A percentile compares a stretch with the other conserved stretches of the same genome.
Conservation (phyloP, 53 echinoderm and acorn worm species). For the Paelopatides confundens region DNA sequence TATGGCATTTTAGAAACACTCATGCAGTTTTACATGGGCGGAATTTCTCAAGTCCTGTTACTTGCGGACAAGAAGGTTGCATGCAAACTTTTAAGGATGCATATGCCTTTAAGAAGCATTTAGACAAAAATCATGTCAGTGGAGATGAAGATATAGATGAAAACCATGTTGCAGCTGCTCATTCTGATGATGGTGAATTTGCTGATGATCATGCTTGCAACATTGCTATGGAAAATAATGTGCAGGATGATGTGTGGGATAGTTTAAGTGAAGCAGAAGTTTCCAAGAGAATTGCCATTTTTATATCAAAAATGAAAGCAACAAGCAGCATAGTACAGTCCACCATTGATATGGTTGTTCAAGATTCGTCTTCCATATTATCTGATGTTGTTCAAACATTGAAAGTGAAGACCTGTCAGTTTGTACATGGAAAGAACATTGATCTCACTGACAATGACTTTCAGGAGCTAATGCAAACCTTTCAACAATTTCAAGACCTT, state of each 20-base stretch:
- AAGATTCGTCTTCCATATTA: background rate
- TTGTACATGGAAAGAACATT: background rate
- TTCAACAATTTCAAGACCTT: no score
- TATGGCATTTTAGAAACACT: slow-evolving; percentile 6
- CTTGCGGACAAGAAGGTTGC: background rate
- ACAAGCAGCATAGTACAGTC: slow-evolving; percentile 13
- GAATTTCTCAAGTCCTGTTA: background rate
- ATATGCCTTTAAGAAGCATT: background rate
- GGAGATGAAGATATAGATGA: background rate
- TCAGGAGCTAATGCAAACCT: background rate
- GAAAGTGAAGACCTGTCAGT: no score
- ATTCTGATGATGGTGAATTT: background rate
- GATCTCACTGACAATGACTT: background rate
- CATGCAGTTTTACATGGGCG: background rate
- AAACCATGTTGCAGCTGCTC: background rate
- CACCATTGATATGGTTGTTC: background rate
- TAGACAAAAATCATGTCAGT: slow-evolving; percentile 11
- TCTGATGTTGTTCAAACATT: no score
- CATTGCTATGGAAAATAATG: background rate
- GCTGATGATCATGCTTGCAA: background rate
- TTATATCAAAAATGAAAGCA: slow-evolving; percentile 36
- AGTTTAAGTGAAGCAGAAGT: background rate
- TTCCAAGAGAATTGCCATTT: background rate
- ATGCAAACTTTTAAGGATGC: background rate
- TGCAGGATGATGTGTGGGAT: background rate